Percentiles rank a stretch among this genome's conserved stretches.
Conservation (phyloP, 2,888 invertebrate genomes). For the Amphipoea oculea region DNA sequence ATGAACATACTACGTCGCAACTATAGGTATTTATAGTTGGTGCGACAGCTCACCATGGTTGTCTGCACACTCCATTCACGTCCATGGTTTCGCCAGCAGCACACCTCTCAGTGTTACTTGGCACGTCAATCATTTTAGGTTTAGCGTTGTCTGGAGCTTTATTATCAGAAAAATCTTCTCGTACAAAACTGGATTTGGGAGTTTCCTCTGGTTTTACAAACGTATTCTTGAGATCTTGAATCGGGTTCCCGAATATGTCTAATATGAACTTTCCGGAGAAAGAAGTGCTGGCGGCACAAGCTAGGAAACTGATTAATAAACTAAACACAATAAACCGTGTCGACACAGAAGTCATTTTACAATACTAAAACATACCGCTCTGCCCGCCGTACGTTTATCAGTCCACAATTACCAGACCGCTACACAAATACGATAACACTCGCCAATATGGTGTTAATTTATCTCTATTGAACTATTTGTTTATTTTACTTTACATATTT, state of each 20-base stretch:
- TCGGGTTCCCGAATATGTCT: constrained; percentile 82
- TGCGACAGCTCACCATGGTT: constrained; percentile 77
- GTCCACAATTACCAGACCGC: constrained; percentile 68
- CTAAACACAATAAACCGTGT: constrained; percentile 79
- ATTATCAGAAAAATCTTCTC: constrained; percentile 39
- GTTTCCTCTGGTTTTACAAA: constrained; percentile 43
- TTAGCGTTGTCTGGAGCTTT: constrained; percentile 42
- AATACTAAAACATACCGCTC: constrained; percentile 73
- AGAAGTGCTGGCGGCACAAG: constrained; percentile 73
- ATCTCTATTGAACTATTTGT: constrained; percentile 52
- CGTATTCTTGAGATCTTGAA: constrained; percentile 77
- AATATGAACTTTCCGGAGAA: constrained; percentile 75
- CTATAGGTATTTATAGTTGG: constrained; percentile 47
- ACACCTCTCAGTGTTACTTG: constrained; percentile 76
- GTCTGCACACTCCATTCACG: constrained; percentile 81
- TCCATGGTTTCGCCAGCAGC: constrained; percentile 74
- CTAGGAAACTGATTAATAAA: constrained; percentile 77
- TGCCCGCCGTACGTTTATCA: constrained; percentile 76
- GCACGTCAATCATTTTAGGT: constrained; percentile 81
- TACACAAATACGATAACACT: constrained; percentile 67
- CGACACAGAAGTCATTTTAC: constrained; percentile 83
- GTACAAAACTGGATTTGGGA: constrained; percentile 34
- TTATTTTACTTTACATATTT: constrained; percentile 30
- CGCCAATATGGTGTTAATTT: constrained; percentile 58
- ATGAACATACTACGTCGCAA: constrained; percentile 74